Evolutionary conservation across 2,888 invertebrate species (phyloP).

Genomic region (Mamestra brassicae): DNA sequence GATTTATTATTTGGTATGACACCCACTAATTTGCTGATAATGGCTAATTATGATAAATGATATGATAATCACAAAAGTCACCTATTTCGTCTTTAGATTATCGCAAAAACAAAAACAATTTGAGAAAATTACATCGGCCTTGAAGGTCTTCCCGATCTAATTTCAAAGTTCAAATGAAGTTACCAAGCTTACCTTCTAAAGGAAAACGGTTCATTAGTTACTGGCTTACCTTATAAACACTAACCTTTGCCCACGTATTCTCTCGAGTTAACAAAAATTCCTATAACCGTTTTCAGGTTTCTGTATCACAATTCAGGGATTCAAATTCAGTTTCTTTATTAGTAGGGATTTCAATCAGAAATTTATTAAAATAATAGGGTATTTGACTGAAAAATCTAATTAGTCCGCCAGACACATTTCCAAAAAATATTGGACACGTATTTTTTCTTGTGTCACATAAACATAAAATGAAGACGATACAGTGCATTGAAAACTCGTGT

Average conservation of each 20-base stretch:
- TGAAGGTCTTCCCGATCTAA: background rate
- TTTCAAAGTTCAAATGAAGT: background rate
- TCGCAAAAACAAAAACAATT: background rate
- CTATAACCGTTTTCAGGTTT: no score
- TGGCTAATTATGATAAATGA: no score
- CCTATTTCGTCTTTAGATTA: background rate
- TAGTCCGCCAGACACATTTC: no score
- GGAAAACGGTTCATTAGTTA: background rate
- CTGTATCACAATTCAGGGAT: no score
- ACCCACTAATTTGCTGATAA: background rate
- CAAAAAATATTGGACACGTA: no score
- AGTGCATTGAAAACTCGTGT: no score
- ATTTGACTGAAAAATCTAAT: no score
- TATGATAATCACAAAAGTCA: background rate
- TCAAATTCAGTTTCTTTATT: no score
- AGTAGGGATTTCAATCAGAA: background rate
- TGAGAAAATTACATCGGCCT: background rate
- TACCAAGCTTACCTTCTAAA: background rate
- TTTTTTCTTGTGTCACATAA: no score
- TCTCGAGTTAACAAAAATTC: no score
- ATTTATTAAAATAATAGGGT: background rate
- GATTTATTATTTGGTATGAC: background rate
- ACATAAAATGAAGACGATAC: no score
- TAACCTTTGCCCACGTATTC: no score
- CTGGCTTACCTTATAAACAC: background rate